A percentile compares a stretch with the other conserved stretches of the same genome.
phyloP scores from a whole-genome alignment of 2,888 invertebrate genomes.

The Sinodicranocentrus sp. region DNA sequence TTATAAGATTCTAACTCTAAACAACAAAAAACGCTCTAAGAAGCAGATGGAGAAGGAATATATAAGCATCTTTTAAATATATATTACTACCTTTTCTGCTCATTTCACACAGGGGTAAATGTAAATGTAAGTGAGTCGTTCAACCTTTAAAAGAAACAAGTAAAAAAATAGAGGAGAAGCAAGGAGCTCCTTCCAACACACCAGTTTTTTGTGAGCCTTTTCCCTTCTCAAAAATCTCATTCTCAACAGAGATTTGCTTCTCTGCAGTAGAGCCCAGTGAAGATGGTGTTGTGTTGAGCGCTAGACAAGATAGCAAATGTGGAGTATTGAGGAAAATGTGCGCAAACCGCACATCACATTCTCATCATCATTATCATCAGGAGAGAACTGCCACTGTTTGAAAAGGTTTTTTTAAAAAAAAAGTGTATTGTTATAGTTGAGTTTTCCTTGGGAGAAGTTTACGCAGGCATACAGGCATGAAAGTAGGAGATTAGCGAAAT shows the following conservation, averaged over 20 bases:
- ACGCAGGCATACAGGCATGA: neutral
- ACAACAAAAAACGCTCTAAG: neutral
- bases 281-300: neutral
- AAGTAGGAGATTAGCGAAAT: conserved; percentile 6
- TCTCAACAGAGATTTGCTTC: conserved; percentile 9
- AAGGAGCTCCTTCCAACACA: neutral
- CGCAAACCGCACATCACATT: conserved; percentile 33
- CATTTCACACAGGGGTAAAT: conserved; percentile 1
- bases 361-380: conserved; percentile 19
- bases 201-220: conserved; percentile 13
- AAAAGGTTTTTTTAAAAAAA: neutral
- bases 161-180: conserved; percentile 3
- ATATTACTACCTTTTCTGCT: neutral
- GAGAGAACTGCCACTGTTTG: neutral
- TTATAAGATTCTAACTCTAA: neutral
- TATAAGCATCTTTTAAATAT: neutral
- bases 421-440: conserved; percentile 5
- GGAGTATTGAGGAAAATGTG: conserved; percentile 29
- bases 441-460: neutral
- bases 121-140: conserved; percentile 11
- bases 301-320: conserved; percentile 2
- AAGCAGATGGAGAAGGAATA: conserved; percentile 12
- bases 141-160: conserved; percentile 21
- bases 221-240: conserved; percentile 5
- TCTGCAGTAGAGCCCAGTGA: neutral